Conservation (phyloP, 37 sponge, comb jelly and placozoan species). For the Petrosia ficiformis region DNA sequence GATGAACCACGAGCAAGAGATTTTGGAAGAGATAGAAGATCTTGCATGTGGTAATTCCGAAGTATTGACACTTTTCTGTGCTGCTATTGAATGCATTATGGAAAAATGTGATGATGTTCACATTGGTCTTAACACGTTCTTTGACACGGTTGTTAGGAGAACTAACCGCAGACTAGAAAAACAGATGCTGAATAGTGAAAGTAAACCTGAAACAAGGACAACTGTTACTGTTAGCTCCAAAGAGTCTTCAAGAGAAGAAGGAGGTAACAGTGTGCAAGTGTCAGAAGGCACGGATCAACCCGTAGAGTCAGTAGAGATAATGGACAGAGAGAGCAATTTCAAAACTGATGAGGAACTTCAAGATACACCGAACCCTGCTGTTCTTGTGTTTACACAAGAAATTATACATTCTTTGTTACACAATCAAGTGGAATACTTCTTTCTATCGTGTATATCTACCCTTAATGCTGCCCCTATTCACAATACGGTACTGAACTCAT, state of each 20-base stretch:
- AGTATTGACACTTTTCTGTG: not conserved
- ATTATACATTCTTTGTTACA: not conserved
- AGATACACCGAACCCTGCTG: not conserved
- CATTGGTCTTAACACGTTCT: not conserved
- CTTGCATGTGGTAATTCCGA: conserved; percentile 9
- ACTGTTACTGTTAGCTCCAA: too few relatives aligned
- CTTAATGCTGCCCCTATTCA: not conserved
- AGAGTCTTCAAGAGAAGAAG: not conserved
- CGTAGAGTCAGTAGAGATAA: too few relatives aligned
- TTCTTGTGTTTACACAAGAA: not conserved
- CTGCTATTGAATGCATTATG: not conserved
- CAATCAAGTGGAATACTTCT: not conserved
- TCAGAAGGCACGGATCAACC: too few relatives aligned
- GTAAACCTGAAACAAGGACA: not conserved
- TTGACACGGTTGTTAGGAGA: not conserved
- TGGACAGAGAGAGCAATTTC: too few relatives aligned
- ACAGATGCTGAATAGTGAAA: not conserved
- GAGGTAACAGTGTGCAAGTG: not conserved
- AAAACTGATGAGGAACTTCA: not conserved
- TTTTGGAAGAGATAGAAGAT: conserved; percentile 23
- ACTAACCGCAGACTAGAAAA: not conserved
- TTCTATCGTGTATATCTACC: not conserved
- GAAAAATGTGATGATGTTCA: not conserved
- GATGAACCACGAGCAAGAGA: conserved; percentile 40
- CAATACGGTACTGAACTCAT: not conserved